phyloP scores from a whole-genome alignment of 2,888 invertebrate genomes.

The Bedellia somnulentella region DNA sequence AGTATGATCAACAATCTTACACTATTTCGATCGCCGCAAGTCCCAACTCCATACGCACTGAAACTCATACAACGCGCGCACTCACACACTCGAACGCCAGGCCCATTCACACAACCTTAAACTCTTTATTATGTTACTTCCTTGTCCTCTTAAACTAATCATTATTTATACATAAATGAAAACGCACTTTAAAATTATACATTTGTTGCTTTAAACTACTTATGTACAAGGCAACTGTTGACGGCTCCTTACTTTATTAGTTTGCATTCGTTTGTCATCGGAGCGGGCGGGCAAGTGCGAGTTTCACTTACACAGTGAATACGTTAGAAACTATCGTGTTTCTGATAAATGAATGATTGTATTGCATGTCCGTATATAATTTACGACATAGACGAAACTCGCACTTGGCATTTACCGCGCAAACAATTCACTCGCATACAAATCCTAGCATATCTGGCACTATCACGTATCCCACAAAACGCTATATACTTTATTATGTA shows the following conservation, averaged over 20 bases:
- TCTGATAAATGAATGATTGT: too few relatives aligned
- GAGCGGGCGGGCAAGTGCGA: too few relatives aligned
- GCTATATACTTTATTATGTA: slow-evolving; percentile 41
- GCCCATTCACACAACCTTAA: slow-evolving; percentile 20
- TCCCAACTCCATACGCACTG: too few relatives aligned
- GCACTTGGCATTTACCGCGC: too few relatives aligned
- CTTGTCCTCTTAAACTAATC: slow-evolving; percentile 43
- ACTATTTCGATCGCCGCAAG: too few relatives aligned
- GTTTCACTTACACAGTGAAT: too few relatives aligned
- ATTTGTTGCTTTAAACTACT: slow-evolving; percentile 32
- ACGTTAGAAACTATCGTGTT: too few relatives aligned
- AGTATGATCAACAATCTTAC: too few relatives aligned
- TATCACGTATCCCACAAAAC: slow-evolving; percentile 57
- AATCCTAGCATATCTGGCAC: slow-evolving; percentile 45
- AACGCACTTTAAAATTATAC: slow-evolving; percentile 56
- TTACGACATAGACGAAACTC: too few relatives aligned
- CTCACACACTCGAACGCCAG: slow-evolving; percentile 20
- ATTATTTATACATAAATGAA: slow-evolving; percentile 56
- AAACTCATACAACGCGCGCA: too few relatives aligned
- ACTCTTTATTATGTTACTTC: slow-evolving; percentile 32
- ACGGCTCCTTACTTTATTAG: slow-evolving; percentile 19
- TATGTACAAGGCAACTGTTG: slow-evolving; percentile 55
- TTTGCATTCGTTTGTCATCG: slow-evolving; percentile 15
- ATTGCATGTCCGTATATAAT: too few relatives aligned
- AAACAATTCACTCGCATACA: too few relatives aligned